A percentile compares a stretch with the other conserved stretches of the same genome.
Evolutionary conservation across 1,140 invertebrate species (phyloP).

Genomic region (Brachionus manjavacas): DNA sequence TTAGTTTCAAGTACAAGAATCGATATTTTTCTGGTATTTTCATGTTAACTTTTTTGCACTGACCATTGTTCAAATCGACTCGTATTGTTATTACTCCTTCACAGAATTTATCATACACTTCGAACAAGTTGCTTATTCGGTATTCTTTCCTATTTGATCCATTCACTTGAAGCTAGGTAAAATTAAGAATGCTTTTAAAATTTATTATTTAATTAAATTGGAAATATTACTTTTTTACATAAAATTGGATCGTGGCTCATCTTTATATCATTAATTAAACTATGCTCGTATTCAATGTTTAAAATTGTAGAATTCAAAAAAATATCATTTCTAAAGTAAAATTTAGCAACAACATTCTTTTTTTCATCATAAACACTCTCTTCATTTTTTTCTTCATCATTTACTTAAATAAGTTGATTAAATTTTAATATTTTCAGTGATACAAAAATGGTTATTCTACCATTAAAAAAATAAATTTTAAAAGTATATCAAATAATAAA

Average conservation of each 20-base stretch:
- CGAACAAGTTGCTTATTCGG: neutral
- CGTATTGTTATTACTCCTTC: neutral
- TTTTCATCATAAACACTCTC: neutral
- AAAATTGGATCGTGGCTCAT: neutral
- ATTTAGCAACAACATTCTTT: neutral
- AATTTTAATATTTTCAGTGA: no score
- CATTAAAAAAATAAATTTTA: neutral
- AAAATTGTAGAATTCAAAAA: constrained; percentile 7
- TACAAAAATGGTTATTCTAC: no score
- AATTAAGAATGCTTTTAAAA: no score
- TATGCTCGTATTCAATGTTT: neutral
- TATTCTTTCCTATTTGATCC: neutral
- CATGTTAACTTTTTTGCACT: neutral
- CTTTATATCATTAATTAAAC: neutral
- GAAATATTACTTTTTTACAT: neutral
- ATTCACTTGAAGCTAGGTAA: neutral
- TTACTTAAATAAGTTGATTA: neutral
- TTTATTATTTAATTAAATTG: neutral
- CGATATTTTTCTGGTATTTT: neutral
- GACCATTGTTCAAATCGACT: neutral
- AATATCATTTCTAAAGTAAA: constrained; percentile 1
- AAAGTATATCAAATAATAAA: neutral
- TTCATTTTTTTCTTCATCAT: neutral
- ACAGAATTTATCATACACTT: neutral
- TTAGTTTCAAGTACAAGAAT: neutral